A percentile compares a stretch with the other conserved stretches of the same genome.
Evolutionary conservation across 2,113 vertebrate species (phyloP).

Genomic region (Brachypteracias leptosomus): DNA sequence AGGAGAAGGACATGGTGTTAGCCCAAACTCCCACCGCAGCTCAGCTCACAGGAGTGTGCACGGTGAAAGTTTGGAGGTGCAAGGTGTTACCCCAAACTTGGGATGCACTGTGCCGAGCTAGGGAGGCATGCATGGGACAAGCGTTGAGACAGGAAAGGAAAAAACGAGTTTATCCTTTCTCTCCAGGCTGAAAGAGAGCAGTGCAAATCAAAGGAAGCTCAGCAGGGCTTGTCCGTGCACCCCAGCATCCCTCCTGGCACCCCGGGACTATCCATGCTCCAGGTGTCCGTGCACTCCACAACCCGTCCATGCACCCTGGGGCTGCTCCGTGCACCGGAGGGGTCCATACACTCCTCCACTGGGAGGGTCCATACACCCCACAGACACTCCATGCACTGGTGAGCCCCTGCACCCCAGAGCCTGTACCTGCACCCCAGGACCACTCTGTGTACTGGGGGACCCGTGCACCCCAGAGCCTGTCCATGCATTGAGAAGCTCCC

Average conservation of each 20-base stretch:
- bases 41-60: accelerated
- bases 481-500: neutral
- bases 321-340: neutral
- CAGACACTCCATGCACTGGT: accelerated
- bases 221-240: accelerated
- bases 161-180: neutral
- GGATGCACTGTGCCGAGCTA: neutral
- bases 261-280: neutral
- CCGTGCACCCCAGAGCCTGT: neutral
- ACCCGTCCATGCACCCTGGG: neutral
- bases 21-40: neutral
- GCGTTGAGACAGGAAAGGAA: accelerated
- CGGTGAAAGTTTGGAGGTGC: neutral
- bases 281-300: neutral
- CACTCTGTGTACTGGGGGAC: too few relatives aligned
- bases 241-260: neutral
- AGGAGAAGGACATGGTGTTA: accelerated
- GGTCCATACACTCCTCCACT: neutral
- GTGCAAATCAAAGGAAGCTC: neutral
- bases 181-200: neutral
- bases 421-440: neutral
- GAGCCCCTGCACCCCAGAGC: neutral
- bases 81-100: accelerated
- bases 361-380: neutral
- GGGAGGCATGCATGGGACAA: accelerated